A percentile compares a stretch with the other conserved stretches of the same genome.
Conservation (phyloP, 2,113 vertebrate species). For the Melospiza georgiana region DNA sequence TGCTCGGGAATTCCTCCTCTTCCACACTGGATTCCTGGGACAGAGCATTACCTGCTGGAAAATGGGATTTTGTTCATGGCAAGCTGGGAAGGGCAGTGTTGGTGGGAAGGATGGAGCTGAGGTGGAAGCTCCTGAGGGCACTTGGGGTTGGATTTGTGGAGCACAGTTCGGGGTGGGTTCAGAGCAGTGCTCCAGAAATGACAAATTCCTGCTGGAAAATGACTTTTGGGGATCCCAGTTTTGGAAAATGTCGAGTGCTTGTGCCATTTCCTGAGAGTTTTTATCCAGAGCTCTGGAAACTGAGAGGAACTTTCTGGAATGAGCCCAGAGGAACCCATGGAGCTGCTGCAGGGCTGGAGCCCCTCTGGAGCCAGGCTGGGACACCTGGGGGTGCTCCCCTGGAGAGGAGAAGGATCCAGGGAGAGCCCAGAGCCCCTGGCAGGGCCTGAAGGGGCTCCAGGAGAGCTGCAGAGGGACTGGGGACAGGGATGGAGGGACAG, state of each 20-base stretch:
- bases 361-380: neutral
- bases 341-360: neutral
- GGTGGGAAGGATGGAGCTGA: neutral
- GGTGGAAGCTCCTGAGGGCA: neutral
- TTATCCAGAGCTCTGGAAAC: neutral
- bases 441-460: neutral
- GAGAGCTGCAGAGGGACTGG: too few relatives aligned
- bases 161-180: fast-evolving
- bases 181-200: neutral
- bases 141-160: neutral
- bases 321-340: fast-evolving
- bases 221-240: fast-evolving
- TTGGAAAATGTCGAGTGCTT: neutral
- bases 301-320: fast-evolving
- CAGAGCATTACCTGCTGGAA: fast-evolving
- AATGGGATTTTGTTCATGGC: neutral
- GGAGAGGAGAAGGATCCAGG: neutral
- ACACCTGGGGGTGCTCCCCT: neutral
- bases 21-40: fast-evolving
- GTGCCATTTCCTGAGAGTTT: neutral
- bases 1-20: neutral
- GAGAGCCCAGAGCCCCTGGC: neutral
- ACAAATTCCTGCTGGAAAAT: neutral
- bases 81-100: neutral
- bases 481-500: neutral